Percentiles rank a stretch among this genome's conserved stretches.
Conservation (phyloP, 2,888 invertebrate species). For the Ochropleura leucogaster region DNA sequence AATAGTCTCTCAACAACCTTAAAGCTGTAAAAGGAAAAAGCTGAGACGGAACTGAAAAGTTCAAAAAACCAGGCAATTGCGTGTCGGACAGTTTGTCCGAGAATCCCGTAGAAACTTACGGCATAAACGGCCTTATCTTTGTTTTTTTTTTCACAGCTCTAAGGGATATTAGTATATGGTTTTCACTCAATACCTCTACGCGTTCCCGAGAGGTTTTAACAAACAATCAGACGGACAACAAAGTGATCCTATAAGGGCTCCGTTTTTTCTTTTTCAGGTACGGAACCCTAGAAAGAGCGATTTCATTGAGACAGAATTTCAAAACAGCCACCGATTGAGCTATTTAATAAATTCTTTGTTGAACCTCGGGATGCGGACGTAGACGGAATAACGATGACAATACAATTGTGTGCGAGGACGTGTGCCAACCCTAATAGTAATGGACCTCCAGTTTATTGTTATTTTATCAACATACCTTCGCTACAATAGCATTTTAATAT, state of each 20-base stretch:
- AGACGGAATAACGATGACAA: constrained; percentile 63
- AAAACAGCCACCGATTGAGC: constrained; percentile 64
- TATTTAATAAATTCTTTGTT: constrained; percentile 66
- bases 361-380: constrained; percentile 60
- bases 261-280: too few relatives aligned
- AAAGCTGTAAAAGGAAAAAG: constrained; percentile 33
- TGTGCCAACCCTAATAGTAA: constrained; percentile 62
- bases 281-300: background rate
- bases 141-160: too few relatives aligned
- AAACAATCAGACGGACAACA: too few relatives aligned
- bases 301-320: constrained; percentile 54
- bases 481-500: constrained; percentile 44
- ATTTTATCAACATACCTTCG: constrained; percentile 58
- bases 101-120: too few relatives aligned
- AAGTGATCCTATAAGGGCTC: too few relatives aligned
- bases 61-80: constrained; percentile 17
- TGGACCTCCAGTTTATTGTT: constrained; percentile 53
- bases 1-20: constrained; percentile 17
- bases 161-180: too few relatives aligned
- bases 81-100: too few relatives aligned
- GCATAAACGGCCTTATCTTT: too few relatives aligned
- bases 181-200: too few relatives aligned
- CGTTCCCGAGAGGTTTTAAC: too few relatives aligned
- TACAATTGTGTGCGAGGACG: constrained; percentile 61
- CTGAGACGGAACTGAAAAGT: constrained; percentile 20